Conservation (phyloP, 2,888 invertebrate species). For the Clivina fossor region DNA sequence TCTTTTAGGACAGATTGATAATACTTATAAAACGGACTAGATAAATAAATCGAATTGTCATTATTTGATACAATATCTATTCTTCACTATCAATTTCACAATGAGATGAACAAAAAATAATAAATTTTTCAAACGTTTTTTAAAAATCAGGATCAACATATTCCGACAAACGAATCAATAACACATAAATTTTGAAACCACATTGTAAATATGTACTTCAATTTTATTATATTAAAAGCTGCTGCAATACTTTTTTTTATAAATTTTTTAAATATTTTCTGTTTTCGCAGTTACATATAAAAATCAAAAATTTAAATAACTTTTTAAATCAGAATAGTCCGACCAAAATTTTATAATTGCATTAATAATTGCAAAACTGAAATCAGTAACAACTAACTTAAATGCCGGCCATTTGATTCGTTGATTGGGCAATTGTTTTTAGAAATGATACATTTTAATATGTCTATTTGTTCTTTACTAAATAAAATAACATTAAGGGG, state of each 20-base stretch:
- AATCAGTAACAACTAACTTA: neutral
- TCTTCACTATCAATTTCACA: neutral
- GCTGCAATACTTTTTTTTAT: neutral
- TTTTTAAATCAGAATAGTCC: neutral
- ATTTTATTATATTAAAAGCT: neutral
- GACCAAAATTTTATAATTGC: slow-evolving; percentile 1
- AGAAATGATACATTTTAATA: neutral
- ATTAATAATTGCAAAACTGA: slow-evolving; percentile 13
- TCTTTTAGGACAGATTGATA: too few species aligned
- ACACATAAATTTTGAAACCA: slow-evolving; percentile 2
- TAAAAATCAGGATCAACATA: too few species aligned
- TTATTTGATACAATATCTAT: neutral
- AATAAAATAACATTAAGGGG: slow-evolving; percentile 8
- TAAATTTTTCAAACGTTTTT: too few species aligned
- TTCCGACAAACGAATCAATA: neutral
- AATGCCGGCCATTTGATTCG: slow-evolving; percentile 4
- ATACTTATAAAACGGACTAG: neutral
- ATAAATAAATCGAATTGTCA: slow-evolving; percentile 2
- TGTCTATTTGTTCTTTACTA: slow-evolving; percentile 10
- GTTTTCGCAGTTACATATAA: neutral
- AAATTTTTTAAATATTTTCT: slow-evolving; percentile 1
- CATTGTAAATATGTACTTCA: neutral
- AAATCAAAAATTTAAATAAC: slow-evolving; percentile 6
- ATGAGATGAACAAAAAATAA: too few species aligned
- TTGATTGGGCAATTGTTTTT: neutral